Evolutionary conservation across 2,113 vertebrate species (phyloP), one percentile per base, ranked within the genome.

Genomic region (Syngnathus typhle): DNA sequence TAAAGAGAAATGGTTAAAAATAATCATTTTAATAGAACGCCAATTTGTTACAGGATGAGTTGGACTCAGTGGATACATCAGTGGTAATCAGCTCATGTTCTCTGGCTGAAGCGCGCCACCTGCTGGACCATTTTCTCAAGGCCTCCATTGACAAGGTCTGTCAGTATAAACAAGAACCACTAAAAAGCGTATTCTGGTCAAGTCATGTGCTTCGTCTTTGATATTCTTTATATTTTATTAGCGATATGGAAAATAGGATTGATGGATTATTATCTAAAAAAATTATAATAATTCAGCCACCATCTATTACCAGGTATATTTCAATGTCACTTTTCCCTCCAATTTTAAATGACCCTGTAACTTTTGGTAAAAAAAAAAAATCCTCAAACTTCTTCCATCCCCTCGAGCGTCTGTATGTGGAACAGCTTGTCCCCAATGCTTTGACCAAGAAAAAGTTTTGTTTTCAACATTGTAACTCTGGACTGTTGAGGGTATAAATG

Each of bases 41-140:
- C 13, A 12, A 12, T 39, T 9, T 71, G 32, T 51, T 71, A 67
- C 82, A 96, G 96, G 96, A 99, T 83, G 96, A 98, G 87, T 90
- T 99, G 85, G 96, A 99, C 86, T 95, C 96, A 0, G 96, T 96
- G 0, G 96, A 99, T 88, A 99, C 95, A 0, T 99, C 96, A 0
- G 96, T 98, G 78, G 96, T 99, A 75, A 99, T 99, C 87, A 98
- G 95, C 79, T 98, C 96, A 75, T 99, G 96, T 74, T 99, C 96
- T 1, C 82, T 99, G 85, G 93, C 96, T 0, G 96, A 99, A 86
- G 96, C 96, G 0, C 94, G 96, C 18, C 93, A 96, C 64, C 91
- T 99, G 73, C 88, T 99, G 84, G 95, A 98, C 74, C 94, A 96
- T 82, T 99, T 99, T 82, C 91, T 99, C 56, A 98, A 97, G 78